phyloP scores from a whole-genome alignment of 1,140 invertebrate genomes.

The Stratiolaelaps scimitus region DNA sequence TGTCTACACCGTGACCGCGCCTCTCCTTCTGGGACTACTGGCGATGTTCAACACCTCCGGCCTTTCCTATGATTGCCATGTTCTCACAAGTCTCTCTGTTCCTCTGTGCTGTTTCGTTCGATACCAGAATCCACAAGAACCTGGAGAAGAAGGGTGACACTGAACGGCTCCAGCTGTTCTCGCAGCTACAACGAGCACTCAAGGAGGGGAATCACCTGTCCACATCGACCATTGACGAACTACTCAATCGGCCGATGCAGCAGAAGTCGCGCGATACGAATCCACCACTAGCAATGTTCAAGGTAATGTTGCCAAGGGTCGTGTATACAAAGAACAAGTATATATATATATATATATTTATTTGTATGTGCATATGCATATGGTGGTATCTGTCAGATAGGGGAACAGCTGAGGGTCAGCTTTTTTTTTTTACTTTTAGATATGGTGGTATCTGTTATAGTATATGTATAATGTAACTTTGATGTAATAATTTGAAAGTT shows the following conservation, averaged over 20 bases:
- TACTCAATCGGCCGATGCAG: conserved; percentile 31
- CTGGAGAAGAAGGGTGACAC: conserved; percentile 33
- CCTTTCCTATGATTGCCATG: background rate
- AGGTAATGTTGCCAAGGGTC: background rate
- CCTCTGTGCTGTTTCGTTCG: conserved; percentile 28
- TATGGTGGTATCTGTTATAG: too few species aligned
- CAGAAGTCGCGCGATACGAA: conserved; percentile 21
- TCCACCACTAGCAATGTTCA: conserved; percentile 24
- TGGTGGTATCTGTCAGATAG: too few species aligned
- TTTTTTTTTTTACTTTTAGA: too few species aligned
- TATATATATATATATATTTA: too few species aligned
- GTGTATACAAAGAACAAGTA: too few species aligned
- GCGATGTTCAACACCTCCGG: background rate
- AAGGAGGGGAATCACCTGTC: conserved; percentile 33
- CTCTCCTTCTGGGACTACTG: too few species aligned
- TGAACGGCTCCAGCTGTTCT: conserved; percentile 33
- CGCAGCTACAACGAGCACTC: conserved; percentile 32
- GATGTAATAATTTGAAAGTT: too few species aligned
- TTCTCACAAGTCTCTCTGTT: background rate
- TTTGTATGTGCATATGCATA: too few species aligned
- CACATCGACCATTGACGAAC: conserved; percentile 32
- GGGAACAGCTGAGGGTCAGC: too few species aligned
- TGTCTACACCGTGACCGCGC: too few species aligned
- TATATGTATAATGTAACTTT: too few species aligned
- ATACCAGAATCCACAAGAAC: conserved; percentile 31